Evolutionary conservation across 2,888 invertebrate species (phyloP).

Genomic region (Biston stratarius): DNA sequence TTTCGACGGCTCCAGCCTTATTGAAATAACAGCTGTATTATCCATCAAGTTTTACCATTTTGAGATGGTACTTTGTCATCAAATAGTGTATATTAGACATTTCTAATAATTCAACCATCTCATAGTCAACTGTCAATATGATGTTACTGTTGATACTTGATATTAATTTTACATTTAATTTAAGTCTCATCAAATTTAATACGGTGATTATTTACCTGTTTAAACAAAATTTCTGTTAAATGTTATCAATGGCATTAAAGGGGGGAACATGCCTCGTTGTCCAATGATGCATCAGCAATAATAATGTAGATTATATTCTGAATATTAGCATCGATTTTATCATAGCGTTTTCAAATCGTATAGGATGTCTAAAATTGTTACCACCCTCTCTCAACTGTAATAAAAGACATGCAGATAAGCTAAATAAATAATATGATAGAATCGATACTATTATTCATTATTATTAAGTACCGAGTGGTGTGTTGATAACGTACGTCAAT

Average conservation of each 20-base stretch:
- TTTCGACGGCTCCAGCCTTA: not conserved
- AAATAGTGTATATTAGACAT: not conserved
- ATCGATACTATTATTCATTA: not conserved
- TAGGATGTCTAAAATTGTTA: not conserved
- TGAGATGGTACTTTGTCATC: conserved; percentile 8
- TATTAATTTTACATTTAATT: conserved; percentile 20
- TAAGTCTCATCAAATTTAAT: not conserved
- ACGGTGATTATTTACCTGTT: not conserved
- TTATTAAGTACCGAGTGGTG: not conserved
- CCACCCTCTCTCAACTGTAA: not conserved
- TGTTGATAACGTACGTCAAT: conserved; percentile 9
- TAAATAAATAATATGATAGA: not conserved
- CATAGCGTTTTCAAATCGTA: not conserved
- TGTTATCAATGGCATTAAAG: not conserved
- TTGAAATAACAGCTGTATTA: conserved; percentile 8
- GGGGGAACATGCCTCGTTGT: not conserved
- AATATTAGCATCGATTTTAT: not conserved
- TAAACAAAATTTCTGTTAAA: not conserved
- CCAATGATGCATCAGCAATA: conserved; percentile 2
- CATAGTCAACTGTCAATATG: not conserved
- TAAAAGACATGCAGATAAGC: not conserved
- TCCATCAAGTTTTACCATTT: conserved; percentile 1
- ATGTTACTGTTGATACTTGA: conserved; percentile 40
- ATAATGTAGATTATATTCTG: conserved; percentile 4
- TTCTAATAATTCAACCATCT: conserved; percentile 4